Evolutionary conservation across 2,888 invertebrate genomes (phyloP).

Genomic region (Andrena chrysosceles): DNA sequence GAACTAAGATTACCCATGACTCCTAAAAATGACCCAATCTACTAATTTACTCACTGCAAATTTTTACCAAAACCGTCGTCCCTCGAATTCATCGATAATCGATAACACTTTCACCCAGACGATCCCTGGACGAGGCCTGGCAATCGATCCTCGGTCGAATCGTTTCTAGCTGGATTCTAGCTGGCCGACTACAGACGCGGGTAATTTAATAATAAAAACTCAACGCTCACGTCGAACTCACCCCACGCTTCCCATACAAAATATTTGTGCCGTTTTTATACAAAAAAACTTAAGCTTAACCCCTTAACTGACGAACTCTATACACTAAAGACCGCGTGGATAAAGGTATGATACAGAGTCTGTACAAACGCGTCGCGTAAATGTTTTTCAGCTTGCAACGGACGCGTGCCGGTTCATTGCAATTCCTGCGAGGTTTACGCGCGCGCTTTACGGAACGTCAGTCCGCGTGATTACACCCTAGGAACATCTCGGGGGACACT

Average conservation of each 20-base stretch:
- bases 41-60: background rate
- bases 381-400: conserved; percentile 50
- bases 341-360: conserved; percentile 77
- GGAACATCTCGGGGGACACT: conserved; percentile 73
- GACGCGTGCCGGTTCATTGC: conserved; percentile 28
- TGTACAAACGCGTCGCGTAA: conserved; percentile 73
- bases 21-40: background rate
- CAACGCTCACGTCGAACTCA: conserved; percentile 65
- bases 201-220: conserved; percentile 57
- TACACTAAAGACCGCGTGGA: conserved; percentile 64
- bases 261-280: conserved; percentile 76
- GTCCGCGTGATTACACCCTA: conserved; percentile 66
- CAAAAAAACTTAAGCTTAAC: conserved; percentile 69
- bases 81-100: background rate
- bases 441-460: conserved; percentile 31
- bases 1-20: too few species aligned
- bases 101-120: background rate
- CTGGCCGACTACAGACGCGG: conserved; percentile 33
- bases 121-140: conserved; percentile 9
- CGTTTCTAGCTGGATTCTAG: conserved; percentile 32
- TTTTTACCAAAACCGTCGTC: background rate
- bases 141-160: conserved; percentile 3
- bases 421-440: conserved; percentile 54
- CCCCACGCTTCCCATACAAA: conserved; percentile 65
- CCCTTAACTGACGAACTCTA: conserved; percentile 66